Base-by-base conservation (phyloP, 2,888 invertebrate species). In the Oxycera nigricornis region DNA sequence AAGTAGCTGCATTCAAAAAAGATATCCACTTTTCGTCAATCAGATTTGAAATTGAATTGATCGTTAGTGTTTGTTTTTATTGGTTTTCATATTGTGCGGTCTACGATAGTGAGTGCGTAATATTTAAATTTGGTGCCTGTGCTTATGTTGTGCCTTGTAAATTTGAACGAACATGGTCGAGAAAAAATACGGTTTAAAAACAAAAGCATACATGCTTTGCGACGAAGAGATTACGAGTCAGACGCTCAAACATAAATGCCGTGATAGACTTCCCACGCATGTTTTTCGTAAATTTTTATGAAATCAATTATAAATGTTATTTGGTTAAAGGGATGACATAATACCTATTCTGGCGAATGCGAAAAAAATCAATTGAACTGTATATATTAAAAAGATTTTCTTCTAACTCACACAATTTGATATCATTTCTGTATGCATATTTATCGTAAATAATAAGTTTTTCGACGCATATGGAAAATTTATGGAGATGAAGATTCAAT, bases 1-100 rank as follows among this genome's bases (percentile, higher is more conserved):
- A 68, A 68, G 68, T 68, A 68, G 65, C 41, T 26, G 39, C 24
- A 26, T 22, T 59, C n/a, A 39, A 65, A 65, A 65, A 39, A 41
- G 39, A 65, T 65, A 39, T 22, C 7, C 30, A n/a, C n/a, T n/a
- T n/a, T 41, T 39, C 35, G 22, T 17, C 65, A 41, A 39, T n/a
- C n/a, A 39, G 24, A 20, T 20, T 20, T 22, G 30, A 41, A 65
- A 22, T 65, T 9, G 61, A 31, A 61, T 17, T 31, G 20, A 17
- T 31, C n/a, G 61, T 31, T 31, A 14, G 26, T 31, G 14, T 39
- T n/a, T 39, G 65, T 14, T 65, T 22, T 39, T 24, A n/a, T 35
- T 24, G 24, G 39, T 24, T 39, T 20, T 30, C 39, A 65, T 65
- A 65, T 20, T 65, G 65, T 41, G 65, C 65, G 65, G 65, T 61